Conservation (phyloP, 2,888 invertebrate genomes). For the Hetaerina titia region DNA sequence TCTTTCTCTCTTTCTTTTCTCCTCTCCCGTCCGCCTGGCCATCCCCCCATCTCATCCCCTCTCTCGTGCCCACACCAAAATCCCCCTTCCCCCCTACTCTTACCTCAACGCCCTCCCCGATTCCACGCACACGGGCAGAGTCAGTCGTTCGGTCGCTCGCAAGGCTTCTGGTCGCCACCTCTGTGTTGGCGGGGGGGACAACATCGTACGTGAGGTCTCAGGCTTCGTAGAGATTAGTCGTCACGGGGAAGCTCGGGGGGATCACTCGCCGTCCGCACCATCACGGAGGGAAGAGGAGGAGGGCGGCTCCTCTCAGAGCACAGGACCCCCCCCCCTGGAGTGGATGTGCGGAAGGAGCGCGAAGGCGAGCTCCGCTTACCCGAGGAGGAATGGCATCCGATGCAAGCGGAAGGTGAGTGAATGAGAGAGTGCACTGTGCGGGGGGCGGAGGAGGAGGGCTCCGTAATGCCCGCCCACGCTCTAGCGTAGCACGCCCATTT, state of each 20-base stretch:
- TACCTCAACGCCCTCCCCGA: no score
- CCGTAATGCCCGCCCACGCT: not conserved
- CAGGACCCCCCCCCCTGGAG: not conserved
- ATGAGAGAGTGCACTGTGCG: not conserved
- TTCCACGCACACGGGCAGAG: not conserved
- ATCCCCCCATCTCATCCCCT: not conserved
- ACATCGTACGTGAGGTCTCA: not conserved
- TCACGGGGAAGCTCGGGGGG: not conserved
- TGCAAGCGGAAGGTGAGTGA: not conserved
- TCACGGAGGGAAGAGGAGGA: no score
- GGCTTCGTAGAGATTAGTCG: not conserved
- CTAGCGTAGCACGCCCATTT: not conserved
- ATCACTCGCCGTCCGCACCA: not conserved
- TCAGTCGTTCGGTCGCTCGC: not conserved
- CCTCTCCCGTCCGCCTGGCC: not conserved
- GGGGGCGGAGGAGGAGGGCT: not conserved
- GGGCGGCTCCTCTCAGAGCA: not conserved
- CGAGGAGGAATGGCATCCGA: not conserved
- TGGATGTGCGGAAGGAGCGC: slow-evolving; percentile 3
- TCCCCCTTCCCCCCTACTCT: not conserved
- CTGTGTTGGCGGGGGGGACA: not conserved
- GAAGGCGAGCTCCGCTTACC: not conserved
- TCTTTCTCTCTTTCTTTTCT: not conserved
- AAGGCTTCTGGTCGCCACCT: not conserved
- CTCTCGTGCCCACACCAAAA: not conserved